Evolutionary conservation across 2,113 vertebrate species (phyloP), one percentile per base, ranked within the genome.

Genomic region (Lucifuga dentata): DNA sequence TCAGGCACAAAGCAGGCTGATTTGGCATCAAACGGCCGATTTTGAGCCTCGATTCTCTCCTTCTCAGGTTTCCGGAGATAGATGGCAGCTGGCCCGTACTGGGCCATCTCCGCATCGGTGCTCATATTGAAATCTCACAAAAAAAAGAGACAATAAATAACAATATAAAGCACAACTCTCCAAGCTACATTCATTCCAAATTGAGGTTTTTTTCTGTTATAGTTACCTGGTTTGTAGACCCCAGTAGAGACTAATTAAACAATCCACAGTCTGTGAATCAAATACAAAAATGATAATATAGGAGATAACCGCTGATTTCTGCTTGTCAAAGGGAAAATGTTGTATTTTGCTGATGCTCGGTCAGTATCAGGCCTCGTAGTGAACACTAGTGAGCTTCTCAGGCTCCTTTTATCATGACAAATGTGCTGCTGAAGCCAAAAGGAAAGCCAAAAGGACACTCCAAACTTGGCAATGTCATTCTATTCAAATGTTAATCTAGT

Each of bases 1-100:
- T 96, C 90, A 1, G 91, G 88, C 59, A 95, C 93, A 17, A 91
- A 96, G 79, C 94, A 95, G 51, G 92, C 92, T 1, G 93, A 93
- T 11, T 89, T 95, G 84, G 94, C 93, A 21, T 95, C 94, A n/a
- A 95, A 95, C 0, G 92, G 92, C 11, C 90, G 91, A 75, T 94
- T 95, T 86, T 96, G 95, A 13, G 93, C 92, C 79, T 95, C 93
- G 0, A 83, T 91, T 19, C 93, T 66, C 73, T 95, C 94, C 76
- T 92, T 94, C 77, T 95, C 93, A 0, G 94, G 89, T 51, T 93
- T 95, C 4, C 91, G 90, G 50, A 96, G 92, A 82, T 88, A 95
- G 0, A 88, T 43, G 0, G 94, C 91, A 0, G 94, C 95, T 2
- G 84, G 86, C 29, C 95, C 95, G 0, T 85, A 95, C 41, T 88